Base-by-base conservation (phyloP, 2,888 invertebrate species). In the Azorinus chamasolen region DNA sequence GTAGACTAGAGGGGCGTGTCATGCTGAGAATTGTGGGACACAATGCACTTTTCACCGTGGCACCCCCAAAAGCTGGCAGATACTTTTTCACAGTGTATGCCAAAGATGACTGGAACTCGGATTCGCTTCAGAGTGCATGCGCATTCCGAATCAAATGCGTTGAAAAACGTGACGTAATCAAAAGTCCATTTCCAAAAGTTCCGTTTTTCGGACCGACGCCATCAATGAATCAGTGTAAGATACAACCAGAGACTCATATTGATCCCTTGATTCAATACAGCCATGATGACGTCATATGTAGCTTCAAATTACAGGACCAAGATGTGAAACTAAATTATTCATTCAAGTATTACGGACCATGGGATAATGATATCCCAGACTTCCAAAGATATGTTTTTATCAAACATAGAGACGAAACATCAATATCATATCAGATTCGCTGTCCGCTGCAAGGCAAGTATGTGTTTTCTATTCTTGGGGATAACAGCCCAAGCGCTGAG, bases 1-100 rank as follows among this genome's bases (percentile, higher is more conserved):
- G 87, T 25, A 71, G 86, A 8, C 72, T 91, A 14, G 88, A 88
- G 32, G 90, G 91, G 0, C 79, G 90, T 5, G 87, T 88, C 1
- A 79, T 92, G 83, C 74, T 91, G 12, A 79, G 91, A 43, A 89
- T 87, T 46, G 85, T 90, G 2, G 88, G 88, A 4, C 87, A 90
- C 58, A 89, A 88, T 54, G 89, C 90, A 37, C 89, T 91, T 48
- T 93, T 94, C 74, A 88, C 90, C 5, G 90, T 93, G 1, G 89
- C 91, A 12, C 93, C 94, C 0, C 94, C 94, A 0, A 87, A 90
- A 62, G 88, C 91, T 6, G 94, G 94, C 6, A 81, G 88, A 59
- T 94, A 93, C 83, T 92, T 91, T 77, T 91, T 94, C 59, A 93
- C 94, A 70, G 89, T 93, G 18, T 93, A 86, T 74, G 91, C 91